phyloP scores from a whole-genome alignment of 1,140 invertebrate genomes.

The Cydia amplana region DNA sequence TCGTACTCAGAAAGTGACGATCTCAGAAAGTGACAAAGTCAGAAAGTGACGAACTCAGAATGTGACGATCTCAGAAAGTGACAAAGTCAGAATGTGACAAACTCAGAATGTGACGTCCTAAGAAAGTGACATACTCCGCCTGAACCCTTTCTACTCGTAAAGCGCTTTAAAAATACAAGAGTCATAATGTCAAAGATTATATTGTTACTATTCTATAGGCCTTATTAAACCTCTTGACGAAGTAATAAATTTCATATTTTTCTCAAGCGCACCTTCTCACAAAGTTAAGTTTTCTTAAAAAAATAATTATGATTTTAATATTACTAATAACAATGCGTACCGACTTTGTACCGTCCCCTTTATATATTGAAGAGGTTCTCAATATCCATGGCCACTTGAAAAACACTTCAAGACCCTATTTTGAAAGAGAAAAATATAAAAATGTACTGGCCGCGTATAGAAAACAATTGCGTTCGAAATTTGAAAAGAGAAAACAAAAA shows the following conservation, averaged over 20 bases:
- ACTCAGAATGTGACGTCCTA: no score
- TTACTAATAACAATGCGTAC: neutral
- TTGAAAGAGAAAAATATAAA: constrained; percentile 30
- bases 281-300: constrained; percentile 9
- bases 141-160: neutral
- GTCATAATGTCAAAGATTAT: neutral
- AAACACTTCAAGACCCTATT: constrained; percentile 40
- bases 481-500: constrained; percentile 63
- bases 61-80: no score
- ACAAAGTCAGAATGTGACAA: no score
- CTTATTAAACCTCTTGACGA: neutral
- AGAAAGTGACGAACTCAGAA: no score
- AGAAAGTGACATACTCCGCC: no score
- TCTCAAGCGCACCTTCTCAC: neutral
- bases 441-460: constrained; percentile 32
- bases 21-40: no score
- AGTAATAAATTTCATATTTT: neutral
- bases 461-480: constrained; percentile 42
- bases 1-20: no score
- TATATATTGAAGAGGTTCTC: constrained; percentile 38
- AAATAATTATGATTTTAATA: constrained; percentile 32
- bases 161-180: neutral
- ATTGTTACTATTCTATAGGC: neutral
- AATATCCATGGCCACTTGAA: constrained; percentile 40
- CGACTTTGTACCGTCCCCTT: constrained; percentile 26